Base-by-base conservation (phyloP, 2,797 vertebrate species). In the Lutjanus campechanus region DNA sequence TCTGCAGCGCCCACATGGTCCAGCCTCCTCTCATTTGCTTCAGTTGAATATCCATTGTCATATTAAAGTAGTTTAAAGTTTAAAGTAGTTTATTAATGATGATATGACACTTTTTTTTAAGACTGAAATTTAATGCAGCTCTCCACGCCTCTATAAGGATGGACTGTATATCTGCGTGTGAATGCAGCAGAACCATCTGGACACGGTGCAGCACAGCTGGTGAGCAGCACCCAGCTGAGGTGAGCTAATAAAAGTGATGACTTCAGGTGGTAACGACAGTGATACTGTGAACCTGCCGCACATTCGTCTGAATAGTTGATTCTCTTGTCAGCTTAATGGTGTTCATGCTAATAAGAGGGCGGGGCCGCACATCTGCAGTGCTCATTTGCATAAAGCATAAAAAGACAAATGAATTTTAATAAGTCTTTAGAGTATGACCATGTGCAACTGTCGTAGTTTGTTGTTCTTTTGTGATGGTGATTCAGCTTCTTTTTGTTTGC, bases 151-250 rank as follows among this genome's bases (percentile, higher is more conserved):
- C 56, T 17, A 3, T 66, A 22, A 60, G 10, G 8, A 54, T 40
- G 16, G 44, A 6, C 54, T 11, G 46, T 58, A 49, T 71, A 50
- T 72, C 11, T 68, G 19, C 22, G 29, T 51, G 56, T 4, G 8
- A 68, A 59, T 65, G 67, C 63, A 63, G 79, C 77, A 61, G 68
- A 54, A 67, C 60, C 82, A 85, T 83, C 71, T 86, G 77, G 86
- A 76, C 50, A 8, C 16, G 8, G 16, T 51, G 49, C 73, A 51
- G 76, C 25, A 69, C 83, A 85, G 80, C 82, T 85, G 82, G 65
- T 65, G 73, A 74, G 75, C 73, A 36, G 13, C 81, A 78, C 59
- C 70, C 67, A 55, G 76, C 76, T 49, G 75, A 79, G 72, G 68
- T 73, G 47, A 22, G 71, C 60, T 63, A 68, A 74, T 77, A 76